Evolutionary conservation across 2,888 invertebrate genomes (phyloP), one percentile per base, ranked within the genome.

Genomic region (Nematopogon swammerdamellus): DNA sequence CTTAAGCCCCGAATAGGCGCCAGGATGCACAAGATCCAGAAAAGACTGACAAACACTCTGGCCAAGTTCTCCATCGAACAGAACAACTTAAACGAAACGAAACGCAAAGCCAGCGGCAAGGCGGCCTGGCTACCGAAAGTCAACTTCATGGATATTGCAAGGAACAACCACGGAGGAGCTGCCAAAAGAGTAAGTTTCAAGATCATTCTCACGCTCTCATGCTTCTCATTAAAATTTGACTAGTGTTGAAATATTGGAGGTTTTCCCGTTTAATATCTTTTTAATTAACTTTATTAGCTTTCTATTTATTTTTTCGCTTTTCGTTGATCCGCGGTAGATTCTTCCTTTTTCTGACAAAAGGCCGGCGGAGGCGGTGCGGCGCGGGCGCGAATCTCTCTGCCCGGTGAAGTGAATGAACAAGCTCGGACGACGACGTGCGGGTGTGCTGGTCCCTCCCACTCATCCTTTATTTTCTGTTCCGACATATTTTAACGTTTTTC

Each of bases 401-500:
- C n/a, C n/a, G n/a, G n/a, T n/a, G 36, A 36, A 8, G 14, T 36
- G 36, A 36, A 36, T 14, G 36, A 14, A 36, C 36, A 36, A 36
- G n/a, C 36, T 14, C 36, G 36, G 11, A 14, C 36, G 36, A 14
- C 36, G 58, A 60, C 60, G 59, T 56, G 64, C 64, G 70, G 70
- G 73, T 67, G 74, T 69, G 72, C 67, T 67, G 64, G 64, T 57
- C 61, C 71, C 55, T 59, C 68, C 70, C 76, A 74, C 72, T 70
- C 64, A 63, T 68, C 65, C 69, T 70, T 61, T 71, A 58, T 57
- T 59, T 68, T 67, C 65, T 63, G 67, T 66, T 68, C 68, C 68
- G 68, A 63, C 71, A 67, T 73, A 76, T 72, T 68, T 69, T 68
- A 73, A 70, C 70, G 65, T 70, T 68, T 71, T 68, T 69, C 67